Evolutionary conservation across 2,888 invertebrate species (phyloP).

Genomic region (Salticus scenicus): DNA sequence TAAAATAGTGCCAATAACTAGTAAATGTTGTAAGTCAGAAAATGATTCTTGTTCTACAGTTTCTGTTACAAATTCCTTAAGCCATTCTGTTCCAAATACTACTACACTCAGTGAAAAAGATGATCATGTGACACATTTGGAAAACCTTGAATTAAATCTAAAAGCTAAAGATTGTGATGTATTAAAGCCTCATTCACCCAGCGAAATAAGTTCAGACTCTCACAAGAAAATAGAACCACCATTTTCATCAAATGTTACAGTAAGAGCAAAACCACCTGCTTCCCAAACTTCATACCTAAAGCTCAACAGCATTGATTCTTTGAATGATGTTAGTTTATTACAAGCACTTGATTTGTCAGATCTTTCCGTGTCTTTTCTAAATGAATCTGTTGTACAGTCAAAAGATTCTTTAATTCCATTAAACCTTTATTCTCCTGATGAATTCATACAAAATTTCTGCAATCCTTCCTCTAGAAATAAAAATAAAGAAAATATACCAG

Average conservation of each 20-base stretch:
- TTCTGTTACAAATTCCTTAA: too few species aligned
- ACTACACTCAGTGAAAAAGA: too few species aligned
- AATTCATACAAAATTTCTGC: background rate
- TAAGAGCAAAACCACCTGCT: background rate
- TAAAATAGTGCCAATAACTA: background rate
- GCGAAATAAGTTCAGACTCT: too few species aligned
- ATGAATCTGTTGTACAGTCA: constrained; percentile 31
- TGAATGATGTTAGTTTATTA: constrained; percentile 13
- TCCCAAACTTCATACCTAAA: background rate
- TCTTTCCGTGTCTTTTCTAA: constrained; percentile 2
- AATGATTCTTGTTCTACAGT: too few species aligned
- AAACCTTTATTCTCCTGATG: constrained; percentile 37
- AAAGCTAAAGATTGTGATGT: too few species aligned
- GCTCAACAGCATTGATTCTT: background rate
- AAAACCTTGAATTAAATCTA: too few species aligned
- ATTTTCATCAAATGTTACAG: background rate
- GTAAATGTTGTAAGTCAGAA: too few species aligned
- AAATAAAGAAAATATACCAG: constrained; percentile 54
- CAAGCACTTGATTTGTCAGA: constrained; percentile 57
- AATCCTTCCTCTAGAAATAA: background rate
- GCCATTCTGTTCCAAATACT: too few species aligned
- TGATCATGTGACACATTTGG: too few species aligned
- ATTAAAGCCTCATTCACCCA: too few species aligned
- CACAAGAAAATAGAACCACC: background rate
- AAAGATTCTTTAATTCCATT: constrained; percentile 50